Evolutionary conservation across 2,888 invertebrate genomes (phyloP).

Genomic region (Macroteleia sp.): DNA sequence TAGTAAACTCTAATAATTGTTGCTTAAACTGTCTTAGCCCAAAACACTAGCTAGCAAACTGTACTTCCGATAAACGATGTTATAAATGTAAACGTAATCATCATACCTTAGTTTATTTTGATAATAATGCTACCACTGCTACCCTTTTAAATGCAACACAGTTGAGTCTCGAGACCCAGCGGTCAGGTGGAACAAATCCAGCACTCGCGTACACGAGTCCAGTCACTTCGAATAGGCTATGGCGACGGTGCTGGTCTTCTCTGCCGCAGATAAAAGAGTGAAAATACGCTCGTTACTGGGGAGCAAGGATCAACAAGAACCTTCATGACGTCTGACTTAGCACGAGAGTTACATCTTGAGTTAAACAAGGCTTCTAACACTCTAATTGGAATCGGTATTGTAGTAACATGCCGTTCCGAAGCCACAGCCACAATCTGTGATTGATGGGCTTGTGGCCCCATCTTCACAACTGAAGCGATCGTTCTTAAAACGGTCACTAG

Average conservation of each 20-base stretch:
- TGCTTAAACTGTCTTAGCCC: neutral
- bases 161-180: neutral
- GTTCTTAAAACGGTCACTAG: neutral
- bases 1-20: neutral
- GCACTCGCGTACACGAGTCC: too few relatives aligned
- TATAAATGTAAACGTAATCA: neutral
- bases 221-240: neutral
- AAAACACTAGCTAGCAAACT: neutral
- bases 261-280: neutral
- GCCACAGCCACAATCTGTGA: neutral
- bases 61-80: neutral
- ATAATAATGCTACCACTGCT: neutral
- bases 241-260: slow-evolving; percentile 11
- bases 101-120: slow-evolving; percentile 6
- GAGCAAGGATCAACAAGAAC: slow-evolving; percentile 14
- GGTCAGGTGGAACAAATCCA: too few relatives aligned
- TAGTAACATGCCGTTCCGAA: neutral
- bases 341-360: neutral
- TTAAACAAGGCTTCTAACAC: neutral
- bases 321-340: neutral
- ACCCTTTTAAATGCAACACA: neutral
- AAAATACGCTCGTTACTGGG: slow-evolving; percentile 4
- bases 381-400: neutral
- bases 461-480: neutral
- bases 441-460: neutral